These are phyloP conservation scores for Ispidina lecontei DNA, from an alignment of 2,797 vertebrate species.

Conservation along the genomic window DNA sequence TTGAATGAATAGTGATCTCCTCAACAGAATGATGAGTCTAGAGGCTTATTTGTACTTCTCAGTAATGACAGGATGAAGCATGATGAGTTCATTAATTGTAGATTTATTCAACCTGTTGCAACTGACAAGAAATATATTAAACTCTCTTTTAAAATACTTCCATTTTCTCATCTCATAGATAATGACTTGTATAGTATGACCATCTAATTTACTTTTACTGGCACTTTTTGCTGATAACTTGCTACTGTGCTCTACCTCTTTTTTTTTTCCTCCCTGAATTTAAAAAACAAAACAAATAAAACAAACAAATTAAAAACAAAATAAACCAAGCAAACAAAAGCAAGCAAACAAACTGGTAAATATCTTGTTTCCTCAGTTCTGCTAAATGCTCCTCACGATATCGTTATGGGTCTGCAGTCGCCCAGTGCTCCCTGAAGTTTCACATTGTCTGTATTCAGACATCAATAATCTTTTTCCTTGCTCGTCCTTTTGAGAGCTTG, in stretches of 20 bases:
- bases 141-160: not conserved
- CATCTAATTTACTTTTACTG: not conserved
- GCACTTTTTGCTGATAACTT: not conserved
- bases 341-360: too few species aligned
- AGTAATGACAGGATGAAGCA: not conserved
- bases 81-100: slow-evolving; percentile 9
- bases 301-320: not conserved
- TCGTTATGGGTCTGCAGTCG: not conserved
- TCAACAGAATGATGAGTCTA: not conserved
- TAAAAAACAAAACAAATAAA: not conserved
- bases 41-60: not conserved
- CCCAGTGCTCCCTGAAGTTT: not conserved
- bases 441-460: not conserved
- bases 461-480: not conserved
- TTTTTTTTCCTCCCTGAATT: not conserved
- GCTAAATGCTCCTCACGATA: not conserved
- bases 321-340: not conserved
- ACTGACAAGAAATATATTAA: not conserved
- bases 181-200: not conserved
- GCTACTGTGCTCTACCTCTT: not conserved
- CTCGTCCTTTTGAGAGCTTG: not conserved
- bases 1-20: not conserved
- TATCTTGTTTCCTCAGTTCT: not conserved
- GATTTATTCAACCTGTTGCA: slow-evolving; percentile 1
- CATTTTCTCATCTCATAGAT: not conserved